Percentiles rank a stretch among this genome's conserved stretches.
These are phyloP conservation scores for Dynastes tityus DNA, from an alignment of 2,888 invertebrate genomes.

Conservation along the genomic window DNA sequence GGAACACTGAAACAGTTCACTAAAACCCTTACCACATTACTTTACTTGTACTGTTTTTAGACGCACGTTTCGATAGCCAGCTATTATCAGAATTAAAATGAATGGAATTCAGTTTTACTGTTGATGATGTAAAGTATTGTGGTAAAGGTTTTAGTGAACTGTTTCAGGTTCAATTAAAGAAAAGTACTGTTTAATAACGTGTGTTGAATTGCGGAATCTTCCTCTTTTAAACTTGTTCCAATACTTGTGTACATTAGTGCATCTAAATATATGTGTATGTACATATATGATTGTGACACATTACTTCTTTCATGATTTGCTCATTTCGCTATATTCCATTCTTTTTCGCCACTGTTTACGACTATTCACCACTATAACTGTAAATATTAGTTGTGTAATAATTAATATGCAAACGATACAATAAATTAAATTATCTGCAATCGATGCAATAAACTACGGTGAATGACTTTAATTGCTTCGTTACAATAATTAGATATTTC, in stretches of 20 bases:
- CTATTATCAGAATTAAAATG: too few species aligned
- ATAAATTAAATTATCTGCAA: slow-evolving; percentile 21
- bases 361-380: slow-evolving; percentile 20
- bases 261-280: neutral
- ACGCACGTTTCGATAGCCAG: too few species aligned
- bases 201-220: too few species aligned
- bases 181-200: too few species aligned
- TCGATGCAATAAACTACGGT: slow-evolving; percentile 1
- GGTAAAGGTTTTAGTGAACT: too few species aligned
- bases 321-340: neutral
- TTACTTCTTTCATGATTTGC: neutral
- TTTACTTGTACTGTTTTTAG: too few species aligned
- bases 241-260: neutral
- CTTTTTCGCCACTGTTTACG: neutral
- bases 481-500: slow-evolving; percentile 14
- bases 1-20: too few species aligned
- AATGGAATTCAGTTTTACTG: too few species aligned
- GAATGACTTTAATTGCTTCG: slow-evolving; percentile 21
- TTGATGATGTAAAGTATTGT: too few species aligned
- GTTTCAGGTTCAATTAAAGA: too few species aligned
- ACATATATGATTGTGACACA: neutral
- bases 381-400: slow-evolving; percentile 28
- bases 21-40: too few species aligned
- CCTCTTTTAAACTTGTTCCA: too few species aligned
- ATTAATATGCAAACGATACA: slow-evolving; percentile 30